phyloP scores from a whole-genome alignment of 2,797 vertebrate species.

The Rhodeus uyekii region DNA sequence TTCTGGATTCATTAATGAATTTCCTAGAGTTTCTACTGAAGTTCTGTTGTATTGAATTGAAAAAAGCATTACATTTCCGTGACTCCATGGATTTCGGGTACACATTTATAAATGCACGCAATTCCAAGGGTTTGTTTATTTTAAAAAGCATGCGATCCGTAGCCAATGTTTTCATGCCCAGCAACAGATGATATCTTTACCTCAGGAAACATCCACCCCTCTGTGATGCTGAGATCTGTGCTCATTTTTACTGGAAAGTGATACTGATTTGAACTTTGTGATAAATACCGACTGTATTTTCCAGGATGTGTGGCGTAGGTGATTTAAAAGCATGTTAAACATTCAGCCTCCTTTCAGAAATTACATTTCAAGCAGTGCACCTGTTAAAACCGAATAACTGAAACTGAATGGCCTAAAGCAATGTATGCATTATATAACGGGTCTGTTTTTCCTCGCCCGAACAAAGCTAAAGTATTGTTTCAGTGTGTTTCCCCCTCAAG shows the following conservation, averaged over 20 bases:
- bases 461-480: slow-evolving; percentile 59
- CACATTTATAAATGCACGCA: not conserved
- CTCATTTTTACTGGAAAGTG: slow-evolving; percentile 36
- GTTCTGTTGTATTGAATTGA: not conserved
- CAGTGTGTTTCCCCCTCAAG: not conserved
- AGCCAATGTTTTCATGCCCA: slow-evolving; percentile 37
- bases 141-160: slow-evolving; percentile 13
- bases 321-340: slow-evolving; percentile 46
- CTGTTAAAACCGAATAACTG: slow-evolving; percentile 72
- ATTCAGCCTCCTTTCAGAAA: slow-evolving; percentile 65
- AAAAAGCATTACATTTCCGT: not conserved
- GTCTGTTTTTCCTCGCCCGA: slow-evolving; percentile 58
- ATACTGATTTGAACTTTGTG: slow-evolving; percentile 16
- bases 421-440: slow-evolving; percentile 46
- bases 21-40: not conserved
- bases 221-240: slow-evolving; percentile 18
- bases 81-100: not conserved
- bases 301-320: not conserved
- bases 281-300: slow-evolving; percentile 4
- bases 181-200: slow-evolving; percentile 42
- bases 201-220: slow-evolving; percentile 47
- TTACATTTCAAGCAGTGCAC: slow-evolving; percentile 68
- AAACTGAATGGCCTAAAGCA: slow-evolving; percentile 63
- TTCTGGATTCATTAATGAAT: not conserved
- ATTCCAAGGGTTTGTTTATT: slow-evolving; percentile 23